A percentile compares a stretch with the other conserved stretches of the same genome.
Evolutionary conservation across 2,888 invertebrate species (phyloP).

Genomic region (Caenorhabditis plicata): DNA sequence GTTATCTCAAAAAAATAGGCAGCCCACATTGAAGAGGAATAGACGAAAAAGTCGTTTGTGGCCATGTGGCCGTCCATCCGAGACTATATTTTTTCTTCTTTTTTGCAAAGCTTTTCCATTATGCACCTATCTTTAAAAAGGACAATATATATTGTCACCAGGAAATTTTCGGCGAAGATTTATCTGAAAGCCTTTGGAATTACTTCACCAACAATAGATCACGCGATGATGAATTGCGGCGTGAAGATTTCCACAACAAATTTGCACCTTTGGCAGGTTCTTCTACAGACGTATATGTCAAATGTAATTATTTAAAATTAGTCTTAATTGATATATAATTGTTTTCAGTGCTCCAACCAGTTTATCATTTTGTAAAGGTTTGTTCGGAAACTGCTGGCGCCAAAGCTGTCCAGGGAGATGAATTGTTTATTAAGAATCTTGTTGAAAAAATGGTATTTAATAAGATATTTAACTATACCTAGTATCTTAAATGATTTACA

Average conservation of each 20-base stretch:
- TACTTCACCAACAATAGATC: constrained; percentile 19
- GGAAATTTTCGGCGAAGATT: constrained; percentile 28
- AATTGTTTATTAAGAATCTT: constrained; percentile 35
- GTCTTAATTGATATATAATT: background rate
- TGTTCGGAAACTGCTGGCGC: constrained; percentile 48
- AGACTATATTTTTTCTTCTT: too few relatives aligned
- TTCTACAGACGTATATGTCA: constrained; percentile 33
- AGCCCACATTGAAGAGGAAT: too few relatives aligned
- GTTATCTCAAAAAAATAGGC: too few relatives aligned
- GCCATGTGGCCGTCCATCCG: too few relatives aligned
- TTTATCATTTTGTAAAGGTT: constrained; percentile 43
- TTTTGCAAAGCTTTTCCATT: too few relatives aligned
- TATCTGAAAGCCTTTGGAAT: constrained; percentile 33
- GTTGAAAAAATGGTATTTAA: constrained; percentile 41
- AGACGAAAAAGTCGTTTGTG: too few relatives aligned
- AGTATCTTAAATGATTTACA: constrained; percentile 3
- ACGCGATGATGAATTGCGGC: constrained; percentile 3
- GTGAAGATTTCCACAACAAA: constrained; percentile 12
- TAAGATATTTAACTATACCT: background rate
- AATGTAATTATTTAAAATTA: constrained; percentile 7
- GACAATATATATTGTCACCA: too few relatives aligned
- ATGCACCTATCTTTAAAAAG: too few relatives aligned
- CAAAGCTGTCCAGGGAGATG: constrained; percentile 33
- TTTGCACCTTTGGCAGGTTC: constrained; percentile 16
- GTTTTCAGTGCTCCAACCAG: constrained; percentile 38